Conservation (phyloP, 2,113 vertebrate genomes). For the Onychostruthus taczanowskii region DNA sequence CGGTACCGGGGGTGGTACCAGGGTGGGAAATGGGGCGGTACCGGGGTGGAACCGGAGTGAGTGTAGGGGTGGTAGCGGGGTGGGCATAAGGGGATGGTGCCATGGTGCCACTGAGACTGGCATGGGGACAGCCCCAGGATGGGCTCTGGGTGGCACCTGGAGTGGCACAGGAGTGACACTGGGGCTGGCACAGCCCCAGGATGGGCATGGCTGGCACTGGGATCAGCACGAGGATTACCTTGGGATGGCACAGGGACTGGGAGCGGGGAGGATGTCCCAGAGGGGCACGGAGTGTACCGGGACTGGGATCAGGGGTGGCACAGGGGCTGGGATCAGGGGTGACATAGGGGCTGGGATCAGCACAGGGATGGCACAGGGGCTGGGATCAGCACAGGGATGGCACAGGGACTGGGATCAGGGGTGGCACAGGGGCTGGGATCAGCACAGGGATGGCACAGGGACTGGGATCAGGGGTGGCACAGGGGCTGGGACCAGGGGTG, state of each 20-base stretch:
- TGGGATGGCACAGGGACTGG: neutral
- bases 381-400: too few species aligned
- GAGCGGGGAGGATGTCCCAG: neutral
- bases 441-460: neutral
- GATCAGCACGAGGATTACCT: neutral
- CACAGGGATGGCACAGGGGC: neutral
- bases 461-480: neutral
- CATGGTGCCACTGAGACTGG: neutral
- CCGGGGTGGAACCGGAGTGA: too few species aligned
- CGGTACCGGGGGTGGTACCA: neutral
- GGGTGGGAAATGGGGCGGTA: neutral
- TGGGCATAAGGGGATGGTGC: neutral
- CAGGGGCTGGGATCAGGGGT: neutral
- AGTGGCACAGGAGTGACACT: neutral
- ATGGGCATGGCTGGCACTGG: neutral
- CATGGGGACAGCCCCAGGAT: neutral
- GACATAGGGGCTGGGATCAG: too few species aligned
- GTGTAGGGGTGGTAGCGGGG: neutral
- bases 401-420: neutral
- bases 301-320: neutral
- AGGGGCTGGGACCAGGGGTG: too few species aligned
- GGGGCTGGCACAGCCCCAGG: neutral
- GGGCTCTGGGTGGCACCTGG: neutral
- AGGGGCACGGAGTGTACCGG: accelerated
- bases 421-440: neutral